Evolutionary conservation across 2,888 invertebrate species (phyloP), one percentile per base, ranked within the genome.

Genomic region (Limnephilus rhombicus): DNA sequence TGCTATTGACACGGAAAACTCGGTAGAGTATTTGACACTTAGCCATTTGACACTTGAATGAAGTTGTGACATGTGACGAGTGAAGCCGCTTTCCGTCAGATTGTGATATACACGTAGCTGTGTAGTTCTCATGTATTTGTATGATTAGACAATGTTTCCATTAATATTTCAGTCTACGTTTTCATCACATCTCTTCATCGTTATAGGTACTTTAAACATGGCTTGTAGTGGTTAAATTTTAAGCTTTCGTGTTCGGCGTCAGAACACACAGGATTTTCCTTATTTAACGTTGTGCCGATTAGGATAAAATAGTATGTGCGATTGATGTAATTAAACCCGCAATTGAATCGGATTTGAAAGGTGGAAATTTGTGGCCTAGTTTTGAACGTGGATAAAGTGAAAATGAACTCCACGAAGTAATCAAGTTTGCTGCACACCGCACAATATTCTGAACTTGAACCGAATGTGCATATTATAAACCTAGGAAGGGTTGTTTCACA

Each of bases 341-440:
- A 53, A 53, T 53, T 53, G 68, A 68, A 68, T 18, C 24, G 18
- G 68, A 7, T 68, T 18, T 18, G 5, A 68, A 68, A 24, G 68
- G 68, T 68, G 7, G 24, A n/a, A 24, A 68, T n/a, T 68, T 68
- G 68, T 68, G 68, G n/a, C 24, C 24, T 68, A 68, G 68, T 24
- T 68, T 68, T 68, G 5, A 68, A 68, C 68, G 24, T n/a, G 24
- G 86, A 12, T 41, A 13, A 85, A 85, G 41, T 85, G 85, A 85
- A 85, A 85, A 85, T 41, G 0, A 41, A 41, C 85, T 85, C 45
- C 29, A n/a, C 41, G 41, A 45, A 41, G 85, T 24, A n/a, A 37
- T 45, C 29, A 41, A 41, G 85, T 37, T 41, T 85, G 37, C 41
- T 85, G 85, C 85, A 41, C 85, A 85, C 85, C 85, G 41, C 41